Conservation (phyloP, 2,888 invertebrate species). For the Gnatocerus cornutus region DNA sequence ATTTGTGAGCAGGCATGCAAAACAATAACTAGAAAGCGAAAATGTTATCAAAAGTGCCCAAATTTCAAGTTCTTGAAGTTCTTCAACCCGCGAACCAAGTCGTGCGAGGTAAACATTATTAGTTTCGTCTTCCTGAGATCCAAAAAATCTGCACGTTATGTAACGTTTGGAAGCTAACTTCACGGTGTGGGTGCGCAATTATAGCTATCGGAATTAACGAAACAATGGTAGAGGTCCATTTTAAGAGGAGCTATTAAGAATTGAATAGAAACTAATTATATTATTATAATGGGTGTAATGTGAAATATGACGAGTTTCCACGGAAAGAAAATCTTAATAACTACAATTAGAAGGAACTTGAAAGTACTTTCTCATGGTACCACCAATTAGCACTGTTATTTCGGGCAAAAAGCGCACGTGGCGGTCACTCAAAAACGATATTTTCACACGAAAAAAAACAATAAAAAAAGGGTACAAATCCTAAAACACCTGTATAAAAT, state of each 20-base stretch:
- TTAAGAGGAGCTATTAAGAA: conserved; percentile 4
- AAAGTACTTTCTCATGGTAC: too few species aligned
- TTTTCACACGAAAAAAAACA: background rate
- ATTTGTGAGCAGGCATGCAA: conserved; percentile 23
- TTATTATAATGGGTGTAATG: background rate
- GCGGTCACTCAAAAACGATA: conserved; percentile 7
- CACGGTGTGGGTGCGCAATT: conserved; percentile 13
- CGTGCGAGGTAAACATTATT: conserved; percentile 15
- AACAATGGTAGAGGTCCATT: conserved; percentile 21
- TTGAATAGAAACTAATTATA: conserved; percentile 6
- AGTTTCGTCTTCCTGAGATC: background rate
- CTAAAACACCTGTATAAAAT: too few species aligned
- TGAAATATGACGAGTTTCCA: background rate
- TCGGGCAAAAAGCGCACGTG: conserved; percentile 26
- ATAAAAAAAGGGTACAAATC: background rate
- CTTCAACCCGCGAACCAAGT: conserved; percentile 19
- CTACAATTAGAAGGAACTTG: too few species aligned
- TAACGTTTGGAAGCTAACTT: background rate
- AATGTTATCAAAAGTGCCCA: conserved; percentile 21
- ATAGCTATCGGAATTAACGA: conserved; percentile 8
- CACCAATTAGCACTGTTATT: background rate
- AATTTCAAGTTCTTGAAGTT: background rate
- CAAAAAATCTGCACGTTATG: background rate
- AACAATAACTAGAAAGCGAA: conserved; percentile 31
- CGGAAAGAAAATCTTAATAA: background rate